Conservation (phyloP, 2,113 vertebrate species). For the Brachyhypopomus gauderio region DNA sequence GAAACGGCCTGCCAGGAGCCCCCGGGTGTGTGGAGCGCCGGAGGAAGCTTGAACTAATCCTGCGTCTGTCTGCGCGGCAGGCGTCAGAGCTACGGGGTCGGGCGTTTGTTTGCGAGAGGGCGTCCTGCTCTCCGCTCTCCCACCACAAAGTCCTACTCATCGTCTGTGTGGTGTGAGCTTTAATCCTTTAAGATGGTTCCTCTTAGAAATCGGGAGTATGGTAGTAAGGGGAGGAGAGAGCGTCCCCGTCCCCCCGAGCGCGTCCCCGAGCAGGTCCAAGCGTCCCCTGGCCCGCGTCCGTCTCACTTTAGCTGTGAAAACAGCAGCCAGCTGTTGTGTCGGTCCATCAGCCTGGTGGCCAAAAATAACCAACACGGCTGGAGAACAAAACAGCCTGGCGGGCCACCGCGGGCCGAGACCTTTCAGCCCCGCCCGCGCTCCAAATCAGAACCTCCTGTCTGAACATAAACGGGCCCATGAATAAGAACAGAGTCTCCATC, state of each 20-base stretch:
- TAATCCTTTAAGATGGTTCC: too few species aligned
- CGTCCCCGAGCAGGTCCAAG: too few species aligned
- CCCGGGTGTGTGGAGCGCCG: neutral
- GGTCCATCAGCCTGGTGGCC: neutral
- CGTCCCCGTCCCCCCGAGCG: too few species aligned
- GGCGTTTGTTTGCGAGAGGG: too few species aligned
- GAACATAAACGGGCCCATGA: neutral
- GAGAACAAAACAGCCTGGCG: neutral
- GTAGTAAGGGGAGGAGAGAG: too few species aligned
- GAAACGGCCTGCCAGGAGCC: constrained; percentile 31
- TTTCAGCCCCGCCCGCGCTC: neutral
- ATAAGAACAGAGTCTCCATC: neutral
- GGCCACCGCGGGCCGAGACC: neutral
- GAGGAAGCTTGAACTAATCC: constrained; percentile 1
- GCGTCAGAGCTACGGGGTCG: neutral
- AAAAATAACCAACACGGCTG: neutral
- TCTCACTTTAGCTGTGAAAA: too few species aligned
- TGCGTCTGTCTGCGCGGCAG: neutral
- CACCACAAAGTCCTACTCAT: neutral
- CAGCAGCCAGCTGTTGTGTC: neutral
- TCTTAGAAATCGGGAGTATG: too few species aligned
- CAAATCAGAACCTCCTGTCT: neutral
- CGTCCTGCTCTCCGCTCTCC: neutral
- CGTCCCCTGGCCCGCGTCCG: too few species aligned
- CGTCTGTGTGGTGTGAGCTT: too few species aligned